A percentile compares a stretch with the other conserved stretches of the same genome.
Conservation (phyloP, 2,113 vertebrate species). For the Ictidomys tridecemlineatus region DNA sequence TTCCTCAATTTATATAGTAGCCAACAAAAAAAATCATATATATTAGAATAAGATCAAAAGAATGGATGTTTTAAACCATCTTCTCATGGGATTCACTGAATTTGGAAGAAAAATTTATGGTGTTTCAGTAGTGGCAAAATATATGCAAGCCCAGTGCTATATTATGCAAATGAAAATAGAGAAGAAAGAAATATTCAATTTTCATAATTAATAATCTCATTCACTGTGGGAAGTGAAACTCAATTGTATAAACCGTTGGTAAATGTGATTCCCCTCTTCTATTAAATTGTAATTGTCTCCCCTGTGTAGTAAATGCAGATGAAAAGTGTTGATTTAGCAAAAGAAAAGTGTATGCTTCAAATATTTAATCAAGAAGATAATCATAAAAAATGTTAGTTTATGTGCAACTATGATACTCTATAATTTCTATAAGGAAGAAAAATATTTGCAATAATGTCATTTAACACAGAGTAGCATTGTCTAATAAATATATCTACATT, state of each 20-base stretch:
- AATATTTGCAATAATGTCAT: conserved; percentile 82
- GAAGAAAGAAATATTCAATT: conserved; percentile 75
- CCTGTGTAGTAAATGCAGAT: conserved; percentile 80
- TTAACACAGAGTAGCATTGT: conserved; percentile 82
- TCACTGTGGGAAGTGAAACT: conserved; percentile 76
- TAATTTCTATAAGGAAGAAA: conserved; percentile 81
- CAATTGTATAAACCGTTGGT: conserved; percentile 71
- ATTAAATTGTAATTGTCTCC: conserved; percentile 80
- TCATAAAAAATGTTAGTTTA: conserved; percentile 83
- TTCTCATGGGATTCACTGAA: conserved; percentile 9
- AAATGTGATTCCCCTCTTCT: conserved; percentile 82
- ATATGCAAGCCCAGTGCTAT: conserved; percentile 65
- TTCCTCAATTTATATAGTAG: conserved; percentile 47
- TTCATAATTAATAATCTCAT: conserved; percentile 78
- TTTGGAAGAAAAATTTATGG: conserved; percentile 51
- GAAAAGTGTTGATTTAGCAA: conserved; percentile 84
- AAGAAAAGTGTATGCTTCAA: conserved; percentile 84
- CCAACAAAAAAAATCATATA: conserved; percentile 58
- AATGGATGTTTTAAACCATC: conserved; percentile 33
- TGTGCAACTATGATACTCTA: conserved; percentile 68
- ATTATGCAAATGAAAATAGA: conserved; percentile 65
- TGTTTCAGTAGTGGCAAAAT: conserved; percentile 65
- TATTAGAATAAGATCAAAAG: conserved; percentile 65
- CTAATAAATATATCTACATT: conserved; percentile 84
- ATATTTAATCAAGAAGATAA: conserved; percentile 86